Conservation (phyloP, 1,140 invertebrate genomes). For the Anoplophora glabripennis region DNA sequence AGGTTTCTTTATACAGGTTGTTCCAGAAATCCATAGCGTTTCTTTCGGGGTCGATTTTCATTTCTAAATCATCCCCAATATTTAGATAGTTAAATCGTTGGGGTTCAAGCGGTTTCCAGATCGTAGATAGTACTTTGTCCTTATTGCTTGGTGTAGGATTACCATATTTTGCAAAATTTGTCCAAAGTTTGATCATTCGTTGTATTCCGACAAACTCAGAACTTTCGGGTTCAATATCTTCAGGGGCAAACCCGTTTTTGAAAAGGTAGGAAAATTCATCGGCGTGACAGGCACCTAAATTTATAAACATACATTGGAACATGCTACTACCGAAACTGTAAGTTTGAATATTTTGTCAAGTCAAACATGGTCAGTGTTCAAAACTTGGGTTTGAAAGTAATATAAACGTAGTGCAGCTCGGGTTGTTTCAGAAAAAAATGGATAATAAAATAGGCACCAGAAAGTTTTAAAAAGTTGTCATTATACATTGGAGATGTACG, state of each 20-base stretch:
- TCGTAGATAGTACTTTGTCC: neutral
- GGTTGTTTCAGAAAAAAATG: too few relatives aligned
- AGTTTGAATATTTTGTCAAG: too few relatives aligned
- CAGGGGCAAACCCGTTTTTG: slow-evolving; percentile 30
- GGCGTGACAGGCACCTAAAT: slow-evolving; percentile 57
- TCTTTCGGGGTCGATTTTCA: neutral
- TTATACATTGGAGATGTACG: too few relatives aligned
- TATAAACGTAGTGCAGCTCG: too few relatives aligned
- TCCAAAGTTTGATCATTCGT: slow-evolving; percentile 60
- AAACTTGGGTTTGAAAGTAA: too few relatives aligned
- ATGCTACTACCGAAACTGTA: neutral
- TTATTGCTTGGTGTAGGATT: slow-evolving; percentile 3
- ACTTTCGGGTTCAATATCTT: slow-evolving; percentile 5
- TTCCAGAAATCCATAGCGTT: slow-evolving; percentile 11
- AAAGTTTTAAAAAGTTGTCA: too few relatives aligned
- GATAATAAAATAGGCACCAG: too few relatives aligned
- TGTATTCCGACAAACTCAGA: slow-evolving; percentile 7
- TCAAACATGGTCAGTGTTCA: neutral
- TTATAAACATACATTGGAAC: neutral
- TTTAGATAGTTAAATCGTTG: neutral
- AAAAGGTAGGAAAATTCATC: slow-evolving; percentile 64
- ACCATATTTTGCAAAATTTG: slow-evolving; percentile 62
- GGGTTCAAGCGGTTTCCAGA: neutral
- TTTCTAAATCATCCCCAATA: slow-evolving; percentile 4
- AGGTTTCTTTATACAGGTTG: neutral